Percentiles rank a stretch among this genome's conserved stretches.
Conservation (phyloP, 2,888 invertebrate species). For the Gymnocheta viridis region DNA sequence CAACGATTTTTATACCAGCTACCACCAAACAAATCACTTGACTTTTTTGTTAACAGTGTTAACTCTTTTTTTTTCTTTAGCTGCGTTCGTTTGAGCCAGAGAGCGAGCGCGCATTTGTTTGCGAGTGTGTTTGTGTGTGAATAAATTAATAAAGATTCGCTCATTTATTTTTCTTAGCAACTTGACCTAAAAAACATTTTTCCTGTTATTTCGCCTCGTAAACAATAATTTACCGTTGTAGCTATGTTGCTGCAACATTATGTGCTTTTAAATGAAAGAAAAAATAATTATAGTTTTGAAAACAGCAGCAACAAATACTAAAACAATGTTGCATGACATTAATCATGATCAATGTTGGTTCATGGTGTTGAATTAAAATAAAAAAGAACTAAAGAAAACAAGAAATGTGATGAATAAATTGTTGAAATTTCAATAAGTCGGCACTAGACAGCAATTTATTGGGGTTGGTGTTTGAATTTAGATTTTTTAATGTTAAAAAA, state of each 20-base stretch:
- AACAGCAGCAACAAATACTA: not conserved
- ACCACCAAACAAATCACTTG: conserved; percentile 22
- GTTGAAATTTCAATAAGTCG: conserved; percentile 53
- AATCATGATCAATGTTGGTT: conserved; percentile 65
- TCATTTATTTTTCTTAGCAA: conserved; percentile 73
- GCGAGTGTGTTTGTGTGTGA: conserved; percentile 22
- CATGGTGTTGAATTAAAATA: conserved; percentile 41
- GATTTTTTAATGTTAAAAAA: conserved; percentile 28
- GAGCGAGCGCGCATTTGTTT: not conserved
- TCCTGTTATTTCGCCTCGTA: conserved; percentile 79
- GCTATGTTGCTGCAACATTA: conserved; percentile 41
- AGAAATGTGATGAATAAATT: conserved; percentile 46
- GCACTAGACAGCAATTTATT: conserved; percentile 17
- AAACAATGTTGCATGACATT: conserved; percentile 55
- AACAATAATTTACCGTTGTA: conserved; percentile 77
- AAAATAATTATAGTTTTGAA: not conserved
- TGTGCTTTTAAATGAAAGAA: not conserved
- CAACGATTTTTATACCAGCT: not conserved
- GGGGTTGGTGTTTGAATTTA: conserved; percentile 58
- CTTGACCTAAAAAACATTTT: conserved; percentile 81
- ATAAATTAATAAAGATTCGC: conserved; percentile 25
- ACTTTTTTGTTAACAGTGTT: conserved; percentile 25
- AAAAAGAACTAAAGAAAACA: not conserved
- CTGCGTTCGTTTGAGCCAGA: not conserved
- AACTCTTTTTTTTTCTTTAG: conserved; percentile 33